phyloP scores from a whole-genome alignment of 2,888 invertebrate species.

The Drosophila mercatorum region DNA sequence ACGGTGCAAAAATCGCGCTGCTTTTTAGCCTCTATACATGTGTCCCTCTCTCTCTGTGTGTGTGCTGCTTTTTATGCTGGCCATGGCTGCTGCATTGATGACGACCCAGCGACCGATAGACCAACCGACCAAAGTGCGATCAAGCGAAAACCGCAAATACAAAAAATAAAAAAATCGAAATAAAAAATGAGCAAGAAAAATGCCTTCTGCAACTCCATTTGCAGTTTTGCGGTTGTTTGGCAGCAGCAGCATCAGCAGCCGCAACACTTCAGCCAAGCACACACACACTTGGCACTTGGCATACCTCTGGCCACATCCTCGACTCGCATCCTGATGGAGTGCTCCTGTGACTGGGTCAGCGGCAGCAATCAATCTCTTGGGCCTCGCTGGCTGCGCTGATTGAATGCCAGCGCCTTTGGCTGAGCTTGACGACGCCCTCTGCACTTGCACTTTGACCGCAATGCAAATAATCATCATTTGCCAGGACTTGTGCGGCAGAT shows the following conservation, averaged over 20 bases:
- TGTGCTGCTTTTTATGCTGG: conserved; percentile 53
- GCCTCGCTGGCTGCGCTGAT: conserved; percentile 24
- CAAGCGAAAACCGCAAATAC: conserved; percentile 71
- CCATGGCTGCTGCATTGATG: conserved; percentile 68
- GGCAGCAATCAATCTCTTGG: conserved; percentile 40
- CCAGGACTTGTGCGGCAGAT: conserved; percentile 36
- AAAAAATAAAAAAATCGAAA: conserved; percentile 38
- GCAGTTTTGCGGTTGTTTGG: conserved; percentile 52
- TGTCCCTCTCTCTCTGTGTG: conserved; percentile 18
- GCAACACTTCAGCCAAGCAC: conserved; percentile 36
- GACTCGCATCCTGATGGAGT: conserved; percentile 24
- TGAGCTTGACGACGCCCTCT: conserved; percentile 35
- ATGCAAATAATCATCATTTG: conserved; percentile 63
- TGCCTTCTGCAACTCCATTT: conserved; percentile 49
- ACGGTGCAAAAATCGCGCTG: conserved; percentile 81
- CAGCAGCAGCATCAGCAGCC: conserved; percentile 40
- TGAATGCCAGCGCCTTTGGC: conserved; percentile 33
- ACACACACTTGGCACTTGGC: conserved; percentile 9
- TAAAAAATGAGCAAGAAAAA: conserved; percentile 34
- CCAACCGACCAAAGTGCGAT: conserved; percentile 66
- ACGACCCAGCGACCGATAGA: conserved; percentile 80
- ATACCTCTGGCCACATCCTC: conserved; percentile 23
- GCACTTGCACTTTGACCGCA: conserved; percentile 64
- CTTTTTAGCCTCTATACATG: conserved; percentile 43
- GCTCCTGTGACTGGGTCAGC: conserved; percentile 48